phyloP scores from a whole-genome alignment of 2,797 vertebrate genomes.

The Meriones psammophilus region DNA sequence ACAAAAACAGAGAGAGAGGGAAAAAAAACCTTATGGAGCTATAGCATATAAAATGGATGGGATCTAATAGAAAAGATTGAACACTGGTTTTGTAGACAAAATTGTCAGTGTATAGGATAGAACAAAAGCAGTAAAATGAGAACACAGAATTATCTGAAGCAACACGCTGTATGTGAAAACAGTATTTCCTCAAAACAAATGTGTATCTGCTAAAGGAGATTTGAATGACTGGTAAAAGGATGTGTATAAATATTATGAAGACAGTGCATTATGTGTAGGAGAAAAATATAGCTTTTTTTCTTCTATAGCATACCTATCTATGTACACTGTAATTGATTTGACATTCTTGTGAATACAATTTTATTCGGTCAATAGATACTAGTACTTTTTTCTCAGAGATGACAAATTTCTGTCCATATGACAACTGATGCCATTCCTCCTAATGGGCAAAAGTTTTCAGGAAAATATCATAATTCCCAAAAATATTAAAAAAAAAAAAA shows the following conservation, averaged over 20 bases:
- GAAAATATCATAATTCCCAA: background rate
- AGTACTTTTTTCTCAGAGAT: background rate
- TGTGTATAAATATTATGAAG: no score
- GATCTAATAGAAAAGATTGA: background rate
- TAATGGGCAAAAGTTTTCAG: background rate
- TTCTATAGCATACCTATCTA: background rate
- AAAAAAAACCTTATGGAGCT: background rate
- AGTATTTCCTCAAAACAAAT: background rate
- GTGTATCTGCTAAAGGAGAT: background rate
- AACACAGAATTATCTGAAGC: background rate
- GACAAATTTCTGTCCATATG: background rate
- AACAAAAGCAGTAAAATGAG: background rate
- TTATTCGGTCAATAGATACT: background rate
- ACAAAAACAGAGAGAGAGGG: background rate
- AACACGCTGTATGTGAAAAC: background rate
- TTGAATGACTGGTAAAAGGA: background rate
- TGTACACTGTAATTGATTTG: background rate
- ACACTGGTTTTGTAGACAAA: background rate
- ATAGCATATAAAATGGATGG: background rate
- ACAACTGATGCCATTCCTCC: background rate
- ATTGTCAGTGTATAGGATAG: accelerated
- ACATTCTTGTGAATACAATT: background rate
- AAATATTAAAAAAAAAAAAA: background rate
- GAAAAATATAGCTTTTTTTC: background rate
- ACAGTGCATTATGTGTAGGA: background rate